Evolutionary conservation across 2,888 invertebrate species (phyloP), one percentile per base, ranked within the genome.

Genomic region (Limenitis arthemis): DNA sequence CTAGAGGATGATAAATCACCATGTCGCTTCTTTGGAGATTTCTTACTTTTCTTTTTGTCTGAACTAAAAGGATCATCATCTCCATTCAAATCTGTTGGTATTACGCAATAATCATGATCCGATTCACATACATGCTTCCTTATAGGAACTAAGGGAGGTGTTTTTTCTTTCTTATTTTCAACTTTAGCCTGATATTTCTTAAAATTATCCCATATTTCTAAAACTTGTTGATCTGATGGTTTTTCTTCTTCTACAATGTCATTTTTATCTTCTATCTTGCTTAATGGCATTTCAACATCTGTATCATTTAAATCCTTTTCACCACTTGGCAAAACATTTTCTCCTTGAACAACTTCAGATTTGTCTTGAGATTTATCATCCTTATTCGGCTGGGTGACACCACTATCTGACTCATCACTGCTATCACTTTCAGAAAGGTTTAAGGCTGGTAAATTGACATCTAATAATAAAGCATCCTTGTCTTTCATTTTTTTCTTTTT

Each of bases 371-470:
- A 31, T 54, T 77, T 78, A 1, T 70, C 70, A 39, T 67, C 67
- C 49, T 66, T 63, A 44, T 57, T 53, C 67, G 70, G 29, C 3
- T 79, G 66, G 51, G 71, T 60, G 12, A 67, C 56, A 34, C 77
- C 84, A 66, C 72, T 73, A 57, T 86, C 85, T 12, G 86, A 89
- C 58, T 93, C 94, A 54, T 90, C 90, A 62, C 92, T 93, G 58
- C 92, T 93, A 64, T 94, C 95, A 71, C 94, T 94, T 67, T 95
- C 95, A 0, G 94, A 95, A 39, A 95, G 84, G 84, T 95, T 95
- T 39, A 94, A 81, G 4, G 93, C 94, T 4, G 94, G 94, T 49
- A 95, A 80, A 79, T 95, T 86, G 5, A 86, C 86, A 70, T 86
- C 87, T 58, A 87, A 63, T 54, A 87, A 66, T 59, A 87, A 70